Evolutionary conservation across 2,888 invertebrate species (phyloP).

Genomic region (Resseliella maxima): DNA sequence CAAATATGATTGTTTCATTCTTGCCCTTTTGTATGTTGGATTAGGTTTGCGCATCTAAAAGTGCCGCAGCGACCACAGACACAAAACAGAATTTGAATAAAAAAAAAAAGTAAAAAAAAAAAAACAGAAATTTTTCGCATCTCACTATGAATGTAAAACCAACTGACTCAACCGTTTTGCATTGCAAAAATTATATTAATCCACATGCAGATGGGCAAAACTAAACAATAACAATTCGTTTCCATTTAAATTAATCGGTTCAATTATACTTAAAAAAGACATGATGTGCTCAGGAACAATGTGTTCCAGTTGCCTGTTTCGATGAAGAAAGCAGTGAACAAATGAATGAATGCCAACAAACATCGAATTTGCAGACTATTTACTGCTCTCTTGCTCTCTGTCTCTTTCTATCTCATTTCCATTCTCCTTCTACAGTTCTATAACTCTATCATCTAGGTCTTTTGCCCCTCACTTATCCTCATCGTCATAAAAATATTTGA

Average conservation of each 20-base stretch:
- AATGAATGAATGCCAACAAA: neutral
- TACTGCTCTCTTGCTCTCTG: neutral
- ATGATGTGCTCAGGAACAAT: neutral
- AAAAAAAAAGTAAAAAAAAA: neutral
- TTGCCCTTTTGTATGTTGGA: neutral
- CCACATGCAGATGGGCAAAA: slow-evolving; percentile 36
- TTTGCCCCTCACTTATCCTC: neutral
- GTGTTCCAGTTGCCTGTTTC: neutral
- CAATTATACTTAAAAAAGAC: slow-evolving; percentile 43
- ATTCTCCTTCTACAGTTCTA: neutral
- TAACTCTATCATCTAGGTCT: too few relatives aligned
- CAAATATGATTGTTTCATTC: slow-evolving; percentile 11
- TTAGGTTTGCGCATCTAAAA: neutral
- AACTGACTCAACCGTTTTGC: neutral
- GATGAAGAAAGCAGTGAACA: neutral
- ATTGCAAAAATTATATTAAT: slow-evolving; percentile 44
- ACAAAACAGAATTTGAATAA: neutral
- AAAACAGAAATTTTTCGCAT: neutral
- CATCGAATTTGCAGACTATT: neutral
- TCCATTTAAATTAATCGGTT: slow-evolving; percentile 48
- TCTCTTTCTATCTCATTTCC: neutral
- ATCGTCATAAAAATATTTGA: slow-evolving; percentile 8
- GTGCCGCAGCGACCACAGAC: neutral
- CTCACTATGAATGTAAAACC: neutral
- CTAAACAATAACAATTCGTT: slow-evolving; percentile 53